Evolutionary conservation across 2,888 invertebrate genomes (phyloP).

Genomic region (Helobdella robusta): DNA sequence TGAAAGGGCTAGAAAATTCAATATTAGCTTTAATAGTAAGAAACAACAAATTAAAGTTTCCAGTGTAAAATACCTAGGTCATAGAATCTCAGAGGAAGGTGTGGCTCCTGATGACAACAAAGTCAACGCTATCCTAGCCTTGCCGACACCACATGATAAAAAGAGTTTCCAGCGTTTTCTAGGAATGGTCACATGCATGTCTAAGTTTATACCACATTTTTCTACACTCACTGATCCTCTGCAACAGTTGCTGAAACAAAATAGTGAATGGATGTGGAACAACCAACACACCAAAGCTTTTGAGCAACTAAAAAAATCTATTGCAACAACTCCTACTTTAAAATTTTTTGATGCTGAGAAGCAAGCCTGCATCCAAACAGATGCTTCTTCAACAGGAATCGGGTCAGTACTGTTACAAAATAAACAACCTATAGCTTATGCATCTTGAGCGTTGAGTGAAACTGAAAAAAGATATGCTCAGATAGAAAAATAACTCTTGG

Average conservation of each 20-base stretch:
- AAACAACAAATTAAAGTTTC: conserved; percentile 29
- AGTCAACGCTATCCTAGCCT: conserved; percentile 33
- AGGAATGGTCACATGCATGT: conserved; percentile 34
- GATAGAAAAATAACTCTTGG: conserved; percentile 31
- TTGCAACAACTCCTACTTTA: background rate
- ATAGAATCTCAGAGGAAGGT: conserved; percentile 31
- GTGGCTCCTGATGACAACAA: conserved; percentile 30
- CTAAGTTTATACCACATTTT: conserved; percentile 35
- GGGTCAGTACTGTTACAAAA: conserved; percentile 22
- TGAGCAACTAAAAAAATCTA: background rate
- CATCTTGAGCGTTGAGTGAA: conserved; percentile 3
- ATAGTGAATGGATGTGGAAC: conserved; percentile 8
- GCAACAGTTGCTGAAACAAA: background rate
- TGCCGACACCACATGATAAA: conserved; percentile 34
- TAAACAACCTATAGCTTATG: conserved; percentile 3
- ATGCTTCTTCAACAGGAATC: conserved; percentile 31
- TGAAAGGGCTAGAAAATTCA: conserved; percentile 20
- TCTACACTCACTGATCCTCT: conserved; percentile 25
- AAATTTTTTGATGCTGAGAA: conserved; percentile 8
- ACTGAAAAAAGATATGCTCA: background rate
- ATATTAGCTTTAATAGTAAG: conserved; percentile 30
- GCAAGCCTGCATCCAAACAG: conserved; percentile 26
- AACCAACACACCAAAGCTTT: background rate
- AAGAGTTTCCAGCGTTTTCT: conserved; percentile 10
- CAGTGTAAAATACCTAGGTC: conserved; percentile 33